Conservation (phyloP, 2,888 invertebrate genomes). For the Cancer borealis region DNA sequence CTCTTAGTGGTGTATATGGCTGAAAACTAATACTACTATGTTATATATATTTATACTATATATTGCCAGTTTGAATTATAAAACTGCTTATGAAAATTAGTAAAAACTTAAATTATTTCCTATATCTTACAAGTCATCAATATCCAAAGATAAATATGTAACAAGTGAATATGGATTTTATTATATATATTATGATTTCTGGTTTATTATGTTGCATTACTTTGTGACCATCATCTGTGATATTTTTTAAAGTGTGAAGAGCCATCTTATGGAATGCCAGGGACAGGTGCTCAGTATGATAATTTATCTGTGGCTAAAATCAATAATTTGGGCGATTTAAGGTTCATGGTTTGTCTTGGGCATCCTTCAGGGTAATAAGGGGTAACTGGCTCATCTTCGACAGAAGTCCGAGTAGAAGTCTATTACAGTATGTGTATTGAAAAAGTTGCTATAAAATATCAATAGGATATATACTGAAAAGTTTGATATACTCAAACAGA, state of each 20-base stretch:
- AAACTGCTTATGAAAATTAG: constrained; percentile 52
- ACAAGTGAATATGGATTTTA: constrained; percentile 63
- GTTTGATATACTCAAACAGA: neutral
- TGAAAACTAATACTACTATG: constrained; percentile 56
- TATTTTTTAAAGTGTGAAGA: constrained; percentile 75
- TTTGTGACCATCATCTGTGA: constrained; percentile 75
- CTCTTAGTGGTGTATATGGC: constrained; percentile 68
- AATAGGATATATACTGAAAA: neutral
- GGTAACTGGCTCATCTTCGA: constrained; percentile 57
- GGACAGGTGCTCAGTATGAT: constrained; percentile 75
- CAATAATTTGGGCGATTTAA: constrained; percentile 64
- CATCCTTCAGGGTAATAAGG: constrained; percentile 61
- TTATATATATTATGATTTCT: constrained; percentile 65
- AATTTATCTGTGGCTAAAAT: constrained; percentile 70
- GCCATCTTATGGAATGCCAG: constrained; percentile 75
- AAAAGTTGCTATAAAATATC: neutral
- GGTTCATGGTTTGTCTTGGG: constrained; percentile 62
- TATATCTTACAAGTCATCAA: constrained; percentile 69
- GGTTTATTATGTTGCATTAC: constrained; percentile 70
- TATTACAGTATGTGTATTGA: neutral
- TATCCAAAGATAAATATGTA: constrained; percentile 73
- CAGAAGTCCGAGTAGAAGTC: constrained; percentile 50
- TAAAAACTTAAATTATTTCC: constrained; percentile 60
- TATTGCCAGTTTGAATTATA: constrained; percentile 67
- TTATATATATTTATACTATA: constrained; percentile 58